A percentile compares a stretch with the other conserved stretches of the same genome.
Conservation (phyloP, 2,113 vertebrate species). For the Pygathrix nemaeus region DNA sequence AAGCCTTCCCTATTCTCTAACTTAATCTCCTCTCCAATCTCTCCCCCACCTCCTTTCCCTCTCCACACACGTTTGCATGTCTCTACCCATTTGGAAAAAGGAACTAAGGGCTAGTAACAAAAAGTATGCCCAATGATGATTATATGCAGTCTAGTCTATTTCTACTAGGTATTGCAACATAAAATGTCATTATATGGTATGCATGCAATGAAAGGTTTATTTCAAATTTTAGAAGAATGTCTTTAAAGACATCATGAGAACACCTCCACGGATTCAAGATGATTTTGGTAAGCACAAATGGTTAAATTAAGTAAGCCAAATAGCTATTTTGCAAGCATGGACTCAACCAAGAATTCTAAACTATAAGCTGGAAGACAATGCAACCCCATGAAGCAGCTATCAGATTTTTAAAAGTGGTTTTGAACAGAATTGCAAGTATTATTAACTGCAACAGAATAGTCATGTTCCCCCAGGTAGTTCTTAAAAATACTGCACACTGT, state of each 20-base stretch:
- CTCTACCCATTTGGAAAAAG: neutral
- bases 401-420: neutral
- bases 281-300: neutral
- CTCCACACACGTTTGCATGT: neutral
- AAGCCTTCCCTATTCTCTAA: neutral
- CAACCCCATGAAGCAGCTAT: neutral
- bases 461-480: neutral
- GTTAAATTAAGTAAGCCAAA: neutral
- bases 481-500: neutral
- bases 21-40: neutral
- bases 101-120: neutral
- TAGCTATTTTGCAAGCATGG: neutral
- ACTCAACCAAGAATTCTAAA: neutral
- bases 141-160: neutral
- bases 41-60: neutral
- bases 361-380: neutral
- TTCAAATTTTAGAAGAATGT: slow-evolving; percentile 24
- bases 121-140: neutral
- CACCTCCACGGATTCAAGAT: neutral
- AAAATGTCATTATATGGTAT: neutral
- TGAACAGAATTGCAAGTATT: slow-evolving; percentile 32
- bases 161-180: neutral
- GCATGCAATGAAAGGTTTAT: neutral
- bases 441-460: slow-evolving; percentile 39
- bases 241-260: slow-evolving; percentile 16